These are phyloP conservation scores for Gulo gulo DNA, from an alignment of 2,113 vertebrate genomes.

Conservation along the genomic window DNA sequence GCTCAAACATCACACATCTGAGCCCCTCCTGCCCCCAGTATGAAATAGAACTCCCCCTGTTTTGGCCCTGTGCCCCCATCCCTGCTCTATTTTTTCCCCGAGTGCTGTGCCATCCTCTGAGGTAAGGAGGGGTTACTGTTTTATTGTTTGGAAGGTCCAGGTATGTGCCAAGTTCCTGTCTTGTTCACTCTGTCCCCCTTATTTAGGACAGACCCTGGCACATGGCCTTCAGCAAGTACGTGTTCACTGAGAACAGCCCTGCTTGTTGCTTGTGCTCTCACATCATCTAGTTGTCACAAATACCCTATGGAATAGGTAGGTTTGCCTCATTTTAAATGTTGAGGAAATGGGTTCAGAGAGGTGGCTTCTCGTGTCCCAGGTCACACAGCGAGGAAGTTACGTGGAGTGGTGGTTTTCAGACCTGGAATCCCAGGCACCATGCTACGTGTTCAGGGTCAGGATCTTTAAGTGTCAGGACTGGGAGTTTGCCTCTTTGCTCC, in stretches of 20 bases:
- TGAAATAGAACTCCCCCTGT: background rate
- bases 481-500: background rate
- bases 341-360: background rate
- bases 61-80: background rate
- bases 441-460: background rate
- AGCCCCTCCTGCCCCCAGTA: too few species aligned
- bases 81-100: background rate
- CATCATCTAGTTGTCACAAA: accelerated
- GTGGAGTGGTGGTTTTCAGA: background rate
- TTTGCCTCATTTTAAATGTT: background rate
- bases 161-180: background rate
- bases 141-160: background rate
- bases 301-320: background rate
- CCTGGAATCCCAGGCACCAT: background rate
- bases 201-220: background rate
- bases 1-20: background rate
- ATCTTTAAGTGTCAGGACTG: background rate
- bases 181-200: background rate
- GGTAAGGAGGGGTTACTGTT: background rate
- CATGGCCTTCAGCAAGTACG: background rate
- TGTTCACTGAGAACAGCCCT: background rate
- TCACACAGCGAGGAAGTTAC: background rate
- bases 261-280: background rate
- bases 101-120: background rate
- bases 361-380: background rate